These are phyloP conservation scores for Drosophila gaucha DNA, from an alignment of 2,888 invertebrate genomes.

Conservation along the genomic window DNA sequence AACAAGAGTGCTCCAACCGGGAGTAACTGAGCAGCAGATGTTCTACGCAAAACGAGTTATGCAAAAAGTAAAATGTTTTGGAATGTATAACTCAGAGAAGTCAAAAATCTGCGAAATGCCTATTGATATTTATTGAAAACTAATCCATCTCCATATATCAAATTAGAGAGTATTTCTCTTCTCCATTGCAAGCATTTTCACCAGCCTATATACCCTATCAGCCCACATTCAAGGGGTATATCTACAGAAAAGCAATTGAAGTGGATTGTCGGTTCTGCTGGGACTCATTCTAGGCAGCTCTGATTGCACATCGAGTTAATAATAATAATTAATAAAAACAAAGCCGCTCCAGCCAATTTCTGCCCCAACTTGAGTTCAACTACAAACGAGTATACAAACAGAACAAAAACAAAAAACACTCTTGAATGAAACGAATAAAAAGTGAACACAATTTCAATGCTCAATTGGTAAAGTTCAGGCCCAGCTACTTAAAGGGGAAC, in stretches of 20 bases:
- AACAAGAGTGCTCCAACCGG: too few species aligned
- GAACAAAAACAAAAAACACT: constrained; percentile 14
- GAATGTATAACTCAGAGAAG: too few species aligned
- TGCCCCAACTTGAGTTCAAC: constrained; percentile 34
- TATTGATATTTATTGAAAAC: neutral
- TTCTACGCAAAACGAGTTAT: neutral
- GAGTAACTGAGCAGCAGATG: neutral
- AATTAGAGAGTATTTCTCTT: neutral
- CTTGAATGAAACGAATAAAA: constrained; percentile 19
- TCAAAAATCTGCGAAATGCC: too few species aligned
- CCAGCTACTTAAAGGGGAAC: constrained; percentile 56
- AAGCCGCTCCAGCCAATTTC: constrained; percentile 55
- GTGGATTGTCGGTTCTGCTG: constrained; percentile 2
- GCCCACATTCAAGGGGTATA: neutral
- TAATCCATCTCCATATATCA: neutral
- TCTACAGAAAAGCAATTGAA: constrained; percentile 42
- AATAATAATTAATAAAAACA: constrained; percentile 61
- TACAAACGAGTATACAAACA: neutral
- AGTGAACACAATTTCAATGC: constrained; percentile 46
- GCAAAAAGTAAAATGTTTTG: too few species aligned
- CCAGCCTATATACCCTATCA: neutral
- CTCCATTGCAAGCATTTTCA: neutral
- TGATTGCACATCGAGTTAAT: constrained; percentile 68
- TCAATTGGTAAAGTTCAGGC: constrained; percentile 73
- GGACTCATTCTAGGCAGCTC: constrained; percentile 27